Evolutionary conservation across 1,140 invertebrate species (phyloP), one percentile per base, ranked within the genome.

Genomic region (Zaprionus camerounensis): DNA sequence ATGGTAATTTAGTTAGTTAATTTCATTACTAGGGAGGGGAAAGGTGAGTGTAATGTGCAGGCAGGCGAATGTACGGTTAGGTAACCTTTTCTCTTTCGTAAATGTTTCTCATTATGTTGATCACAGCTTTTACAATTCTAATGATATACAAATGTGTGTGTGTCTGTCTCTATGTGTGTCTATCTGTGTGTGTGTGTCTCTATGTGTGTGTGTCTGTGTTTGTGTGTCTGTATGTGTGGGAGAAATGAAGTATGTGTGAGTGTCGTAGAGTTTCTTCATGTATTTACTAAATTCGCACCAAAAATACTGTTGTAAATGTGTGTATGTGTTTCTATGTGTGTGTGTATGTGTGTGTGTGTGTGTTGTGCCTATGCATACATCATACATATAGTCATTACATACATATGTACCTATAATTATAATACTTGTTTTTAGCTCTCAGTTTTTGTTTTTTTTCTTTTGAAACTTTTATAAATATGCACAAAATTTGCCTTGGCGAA

Each of bases 121-220:
- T 88, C 84, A 88, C 84, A 88, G 84, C 84, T 79, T 88, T 88
- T 87, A 88, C 84, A 88, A 87, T 87, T 90, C 84, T 81, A 87
- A 87, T 87, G 84, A 88, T 88, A 88, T 87, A 74, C 78, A 70
- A 70, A 70, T 69, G 58, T 62, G 24, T 70, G 46, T 51, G 28
- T 28, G 7, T 28, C n/a, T n/a, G 28, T 20, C 20, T 20, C 20
- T 20, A 70, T 69, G 58, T 62, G 17, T n/a, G n/a, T n/a, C n/a
- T n/a, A n/a, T 28, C 1, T 65, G 20, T 38, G 31, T 58, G 3
- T 56, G 17, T 71, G 31, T 63, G 17, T 68, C 49, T 73, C 24
- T 65, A 44, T 63, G 57, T 70, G 46, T 31, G 28, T 51, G 28
- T 31, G 2, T 28, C 1, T 65, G 20, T 38, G 31, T 58, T 1